A percentile compares a stretch with the other conserved stretches of the same genome.
Conservation (phyloP, 2,888 invertebrate genomes). For the Patella depressa region DNA sequence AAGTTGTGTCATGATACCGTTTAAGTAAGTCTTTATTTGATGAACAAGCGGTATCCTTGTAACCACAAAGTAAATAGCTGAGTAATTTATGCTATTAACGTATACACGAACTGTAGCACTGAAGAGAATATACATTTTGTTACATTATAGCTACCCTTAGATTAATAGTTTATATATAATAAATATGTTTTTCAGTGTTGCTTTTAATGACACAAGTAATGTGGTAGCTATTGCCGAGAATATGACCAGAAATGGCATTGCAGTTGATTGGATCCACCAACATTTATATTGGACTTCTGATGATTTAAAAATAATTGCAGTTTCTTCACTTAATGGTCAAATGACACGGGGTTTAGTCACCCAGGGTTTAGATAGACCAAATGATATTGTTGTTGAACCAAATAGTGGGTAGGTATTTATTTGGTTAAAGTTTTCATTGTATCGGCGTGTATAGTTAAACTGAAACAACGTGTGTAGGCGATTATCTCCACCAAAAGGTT, state of each 20-base stretch:
- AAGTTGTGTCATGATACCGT: too few relatives aligned
- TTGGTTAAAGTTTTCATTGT: not conserved
- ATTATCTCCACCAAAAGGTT: too few relatives aligned
- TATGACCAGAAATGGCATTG: slow-evolving; percentile 89
- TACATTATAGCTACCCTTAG: too few relatives aligned
- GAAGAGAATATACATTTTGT: too few relatives aligned
- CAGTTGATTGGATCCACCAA: slow-evolving; percentile 98
- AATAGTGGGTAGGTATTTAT: slow-evolving; percentile 52
- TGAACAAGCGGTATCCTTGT: too few relatives aligned
- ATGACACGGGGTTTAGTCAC: slow-evolving; percentile 90
- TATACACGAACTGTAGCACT: too few relatives aligned
- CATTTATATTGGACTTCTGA: slow-evolving; percentile 91
- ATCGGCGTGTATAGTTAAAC: not conserved
- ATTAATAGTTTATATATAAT: too few relatives aligned
- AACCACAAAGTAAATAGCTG: too few relatives aligned
- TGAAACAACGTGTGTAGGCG: too few relatives aligned
- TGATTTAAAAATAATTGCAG: slow-evolving; percentile 90
- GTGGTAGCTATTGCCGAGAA: slow-evolving; percentile 28
- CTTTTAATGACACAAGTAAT: slow-evolving; percentile 87
- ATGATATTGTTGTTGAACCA: slow-evolving; percentile 65
- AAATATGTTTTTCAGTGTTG: slow-evolving; percentile 76
- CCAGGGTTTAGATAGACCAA: slow-evolving; percentile 86
- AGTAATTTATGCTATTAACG: too few relatives aligned
- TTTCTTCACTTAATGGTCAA: slow-evolving; percentile 88
- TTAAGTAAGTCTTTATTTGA: too few relatives aligned